These are phyloP conservation scores for Anas bahamensis DNA, from an alignment of 2,797 vertebrate genomes.

Conservation along the genomic window DNA sequence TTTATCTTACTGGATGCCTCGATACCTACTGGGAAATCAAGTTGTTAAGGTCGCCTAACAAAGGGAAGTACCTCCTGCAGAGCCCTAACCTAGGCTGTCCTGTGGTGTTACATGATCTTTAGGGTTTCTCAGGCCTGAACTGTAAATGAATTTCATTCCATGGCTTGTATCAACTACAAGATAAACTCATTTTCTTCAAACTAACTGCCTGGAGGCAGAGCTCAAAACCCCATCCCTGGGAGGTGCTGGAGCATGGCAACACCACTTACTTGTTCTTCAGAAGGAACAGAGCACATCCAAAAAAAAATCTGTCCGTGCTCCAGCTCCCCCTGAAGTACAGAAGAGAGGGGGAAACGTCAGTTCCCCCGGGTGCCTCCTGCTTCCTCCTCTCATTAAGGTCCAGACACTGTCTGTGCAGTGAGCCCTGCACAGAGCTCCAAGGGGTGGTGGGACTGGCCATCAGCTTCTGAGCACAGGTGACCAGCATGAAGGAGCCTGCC, in stretches of 20 bases:
- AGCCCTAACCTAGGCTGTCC: neutral
- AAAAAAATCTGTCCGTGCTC: neutral
- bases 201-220: neutral
- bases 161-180: neutral
- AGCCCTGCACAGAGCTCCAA: neutral
- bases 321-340: neutral
- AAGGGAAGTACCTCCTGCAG: neutral
- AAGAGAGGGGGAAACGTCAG: rapidly evolving
- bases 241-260: neutral
- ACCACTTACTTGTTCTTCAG: neutral
- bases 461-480: neutral
- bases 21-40: neutral
- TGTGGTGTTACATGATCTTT: rapidly evolving
- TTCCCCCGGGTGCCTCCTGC: neutral
- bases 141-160: neutral
- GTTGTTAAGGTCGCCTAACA: neutral
- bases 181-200: neutral
- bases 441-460: neutral
- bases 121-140: neutral
- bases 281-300: neutral
- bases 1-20: neutral
- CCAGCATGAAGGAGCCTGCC: neutral
- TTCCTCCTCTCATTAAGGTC: neutral
- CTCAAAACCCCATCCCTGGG: neutral
- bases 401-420: neutral